These are phyloP conservation scores for Drosophila melanosoma DNA, from an alignment of 2,888 invertebrate genomes.

Conservation along the genomic window DNA sequence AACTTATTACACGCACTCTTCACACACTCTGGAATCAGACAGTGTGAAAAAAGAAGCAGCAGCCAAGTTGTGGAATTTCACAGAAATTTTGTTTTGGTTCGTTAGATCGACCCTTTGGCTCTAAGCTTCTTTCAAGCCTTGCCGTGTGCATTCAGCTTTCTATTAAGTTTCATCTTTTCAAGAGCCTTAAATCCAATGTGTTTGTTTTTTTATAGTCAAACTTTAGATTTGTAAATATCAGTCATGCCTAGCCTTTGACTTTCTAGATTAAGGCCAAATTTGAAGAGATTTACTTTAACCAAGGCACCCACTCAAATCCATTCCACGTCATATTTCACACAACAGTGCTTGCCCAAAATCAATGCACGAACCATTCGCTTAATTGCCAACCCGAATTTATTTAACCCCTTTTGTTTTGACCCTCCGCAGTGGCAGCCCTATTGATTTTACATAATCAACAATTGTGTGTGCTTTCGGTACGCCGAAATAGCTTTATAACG, in stretches of 20 bases:
- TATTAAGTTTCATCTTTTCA: slow-evolving; percentile 12
- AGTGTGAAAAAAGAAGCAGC: neutral
- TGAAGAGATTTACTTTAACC: slow-evolving; percentile 43
- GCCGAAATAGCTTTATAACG: slow-evolving; percentile 46
- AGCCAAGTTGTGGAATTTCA: slow-evolving; percentile 20
- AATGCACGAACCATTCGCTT: slow-evolving; percentile 22
- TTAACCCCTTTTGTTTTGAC: slow-evolving; percentile 16
- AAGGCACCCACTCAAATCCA: slow-evolving; percentile 6
- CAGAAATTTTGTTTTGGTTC: slow-evolving; percentile 21
- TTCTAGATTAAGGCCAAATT: slow-evolving; percentile 49
- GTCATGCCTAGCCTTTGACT: slow-evolving; percentile 30
- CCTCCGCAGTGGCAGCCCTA: slow-evolving; percentile 31
- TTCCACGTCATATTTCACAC: slow-evolving; percentile 35
- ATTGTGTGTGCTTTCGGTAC: slow-evolving; percentile 38
- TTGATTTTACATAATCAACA: slow-evolving; percentile 73
- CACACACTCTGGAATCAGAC: neutral
- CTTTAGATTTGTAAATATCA: slow-evolving; percentile 24
- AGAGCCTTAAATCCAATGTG: slow-evolving; percentile 12
- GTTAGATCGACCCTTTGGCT: neutral
- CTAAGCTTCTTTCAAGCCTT: slow-evolving; percentile 1
- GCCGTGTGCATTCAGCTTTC: slow-evolving; percentile 24
- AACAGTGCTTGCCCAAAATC: slow-evolving; percentile 64
- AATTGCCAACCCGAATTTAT: slow-evolving; percentile 15
- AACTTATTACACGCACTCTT: slow-evolving; percentile 14
- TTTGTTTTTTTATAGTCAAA: slow-evolving; percentile 20